Base-by-base conservation (phyloP, 1,140 invertebrate species). In the Lepidurus couesii region DNA sequence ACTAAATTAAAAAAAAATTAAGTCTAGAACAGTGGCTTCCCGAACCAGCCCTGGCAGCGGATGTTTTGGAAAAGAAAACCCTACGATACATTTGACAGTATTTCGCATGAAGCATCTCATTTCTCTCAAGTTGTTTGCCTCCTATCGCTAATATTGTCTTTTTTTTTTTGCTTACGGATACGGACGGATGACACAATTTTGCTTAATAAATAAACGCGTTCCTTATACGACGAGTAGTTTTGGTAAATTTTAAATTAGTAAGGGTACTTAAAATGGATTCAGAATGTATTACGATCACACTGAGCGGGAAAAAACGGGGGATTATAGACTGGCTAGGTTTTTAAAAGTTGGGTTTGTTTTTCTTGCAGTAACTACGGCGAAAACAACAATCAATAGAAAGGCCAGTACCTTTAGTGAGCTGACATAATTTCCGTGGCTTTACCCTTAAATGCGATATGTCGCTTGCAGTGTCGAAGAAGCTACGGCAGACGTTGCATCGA, bases 41-140 rank as follows among this genome's bases (percentile, higher is more conserved):
- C 7, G 7, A 65, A 65, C 16, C 16, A 1, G n/a, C 13, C n/a
- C n/a, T 21, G 21, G 53, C 53, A 65, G 16, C 21, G 53, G 53
- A 21, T 34, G 34, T 34, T 34, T 34, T 34, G 34, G 34, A 34
- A 3, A 34, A 4, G 34, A 65, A 47, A 65, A 65, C 1, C 53
- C 21, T 34, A 34, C 34, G 53, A 47, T 47, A 47, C 45, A 21
- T 65, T 65, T 65, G 16, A 65, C 53, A 65, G 53, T 65, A 65
- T 65, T 65, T 65, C 53, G 13, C 21, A 65, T 65, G 53, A 65
- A 65, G 53, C 53, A 65, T 65, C 53, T 65, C 53, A 65, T 65
- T 65, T 65, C 53, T 34, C 34, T 65, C 53, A 16, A 65, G 53
- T 65, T 65, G 53, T 65, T 65, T 65, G 53, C 16, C 53, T 65